Evolutionary conservation across 2,888 invertebrate genomes (phyloP), one percentile per base, ranked within the genome.

Genomic region (Odontothrips loti): DNA sequence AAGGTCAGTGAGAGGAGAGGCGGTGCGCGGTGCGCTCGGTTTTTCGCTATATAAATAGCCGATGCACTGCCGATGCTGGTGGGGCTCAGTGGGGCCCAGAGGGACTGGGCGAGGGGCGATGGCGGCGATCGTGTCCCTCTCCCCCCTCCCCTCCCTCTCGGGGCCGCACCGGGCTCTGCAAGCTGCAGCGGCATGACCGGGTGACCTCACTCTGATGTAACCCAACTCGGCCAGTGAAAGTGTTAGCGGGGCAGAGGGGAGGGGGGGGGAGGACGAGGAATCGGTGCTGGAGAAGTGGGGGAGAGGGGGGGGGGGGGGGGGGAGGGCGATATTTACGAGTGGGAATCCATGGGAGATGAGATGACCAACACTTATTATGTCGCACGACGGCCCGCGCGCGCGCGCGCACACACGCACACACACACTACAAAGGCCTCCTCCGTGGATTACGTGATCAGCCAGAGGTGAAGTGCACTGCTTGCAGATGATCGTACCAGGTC

Each of bases 201-300:
- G 68, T 68, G 68, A 68, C 68, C 68, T 68, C 68, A 68, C 68
- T 23, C 68, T 68, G 68, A 68, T 68, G 68, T 68, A 68, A 68
- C 68, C 68, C 68, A 68, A 68, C 68, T n/a, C 68, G 68, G 68
- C 27, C 68, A 68, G 68, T 68, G 68, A 68, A 68, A 68, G 68
- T 68, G 68, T 23, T 23, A 11, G 34, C 34, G 34, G 34, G 34
- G 58, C 20, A 79, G 4, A 79, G 23, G 79, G 79, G 79, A 78
- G 43, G 79, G n/a, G 34, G 79, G 34, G 23, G 43, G 79, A 79
- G 79, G 79, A 34, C 17, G 34, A 78, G 78, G 34, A 51, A n/a
- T 12, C 12, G 51, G 3, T 17, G 51, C 15, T n/a, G 63, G 23
- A n/a, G 20, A 43, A 43, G 34, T 34, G 79, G n/a, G n/a, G 23